These are phyloP conservation scores for Dioctria linearis DNA, from an alignment of 2,888 invertebrate species.

Conservation along the genomic window DNA sequence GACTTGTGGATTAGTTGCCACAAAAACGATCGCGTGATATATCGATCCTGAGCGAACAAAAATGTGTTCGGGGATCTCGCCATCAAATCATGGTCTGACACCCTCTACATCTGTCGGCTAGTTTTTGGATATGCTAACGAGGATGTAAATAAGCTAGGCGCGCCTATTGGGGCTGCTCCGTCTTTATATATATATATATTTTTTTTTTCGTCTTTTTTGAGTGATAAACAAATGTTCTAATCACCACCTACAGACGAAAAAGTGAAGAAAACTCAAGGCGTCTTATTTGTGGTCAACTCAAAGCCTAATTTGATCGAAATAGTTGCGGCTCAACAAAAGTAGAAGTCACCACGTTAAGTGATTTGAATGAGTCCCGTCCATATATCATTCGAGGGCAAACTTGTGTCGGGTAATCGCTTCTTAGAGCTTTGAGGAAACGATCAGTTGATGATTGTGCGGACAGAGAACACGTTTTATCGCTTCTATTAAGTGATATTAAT, in stretches of 20 bases:
- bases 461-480: conserved; percentile 53
- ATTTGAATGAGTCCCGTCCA: conserved; percentile 38
- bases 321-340: conserved; percentile 34
- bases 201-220: conserved; percentile 3
- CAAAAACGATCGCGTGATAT: conserved; percentile 53
- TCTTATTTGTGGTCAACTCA: conserved; percentile 5
- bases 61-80: conserved; percentile 42
- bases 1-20: conserved; percentile 23
- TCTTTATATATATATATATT: too few species aligned
- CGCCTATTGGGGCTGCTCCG: conserved; percentile 40
- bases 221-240: conserved; percentile 48
- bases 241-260: conserved; percentile 40
- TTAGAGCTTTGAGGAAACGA: conserved; percentile 28
- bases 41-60: conserved; percentile 13
- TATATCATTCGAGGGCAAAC: conserved; percentile 43
- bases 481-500: conserved; percentile 55
- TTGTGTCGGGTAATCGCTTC: conserved; percentile 33
- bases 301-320: conserved; percentile 35
- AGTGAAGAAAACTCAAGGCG: background rate
- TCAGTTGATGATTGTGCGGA: conserved; percentile 34
- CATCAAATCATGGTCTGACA: conserved; percentile 33
- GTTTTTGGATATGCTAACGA: conserved; percentile 33
- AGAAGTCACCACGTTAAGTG: conserved; percentile 49
- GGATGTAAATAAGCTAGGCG: conserved; percentile 42
- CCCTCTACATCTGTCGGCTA: conserved; percentile 53